These are phyloP conservation scores for Drosophila lacicola DNA, from an alignment of 2,888 invertebrate genomes.

Conservation along the genomic window DNA sequence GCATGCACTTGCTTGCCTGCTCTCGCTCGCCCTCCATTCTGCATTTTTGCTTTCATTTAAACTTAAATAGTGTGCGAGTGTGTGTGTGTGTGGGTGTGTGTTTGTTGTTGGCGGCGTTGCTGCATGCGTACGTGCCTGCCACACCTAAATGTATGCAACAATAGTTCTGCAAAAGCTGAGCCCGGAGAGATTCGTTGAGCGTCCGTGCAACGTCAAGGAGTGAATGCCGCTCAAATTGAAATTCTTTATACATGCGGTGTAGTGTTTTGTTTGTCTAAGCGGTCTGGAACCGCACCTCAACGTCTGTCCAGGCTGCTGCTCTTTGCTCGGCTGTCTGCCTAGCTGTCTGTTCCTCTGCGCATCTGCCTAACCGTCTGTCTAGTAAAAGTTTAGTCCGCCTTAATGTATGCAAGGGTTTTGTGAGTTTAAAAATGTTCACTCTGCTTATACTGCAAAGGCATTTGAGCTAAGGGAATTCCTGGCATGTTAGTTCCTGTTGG, in stretches of 20 bases:
- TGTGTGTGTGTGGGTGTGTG: slow-evolving; percentile 12
- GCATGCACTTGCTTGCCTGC: slow-evolving; percentile 23
- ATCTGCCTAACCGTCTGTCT: slow-evolving; percentile 10
- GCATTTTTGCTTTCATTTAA: slow-evolving; percentile 43
- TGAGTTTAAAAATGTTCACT: slow-evolving; percentile 49
- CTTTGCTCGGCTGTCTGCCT: slow-evolving; percentile 2
- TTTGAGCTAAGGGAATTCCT: slow-evolving; percentile 7
- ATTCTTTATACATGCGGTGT: slow-evolving; percentile 52
- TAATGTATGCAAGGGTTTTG: slow-evolving; percentile 64
- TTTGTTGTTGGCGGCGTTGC: slow-evolving; percentile 24
- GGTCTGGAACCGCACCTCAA: slow-evolving; percentile 13
- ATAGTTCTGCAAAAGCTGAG: slow-evolving; percentile 34
- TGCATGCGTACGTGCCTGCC: slow-evolving; percentile 68
- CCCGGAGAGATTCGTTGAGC: slow-evolving; percentile 10
- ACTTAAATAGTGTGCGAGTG: slow-evolving; percentile 40
- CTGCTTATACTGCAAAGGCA: slow-evolving; percentile 14
- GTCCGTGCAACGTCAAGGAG: slow-evolving; percentile 21
- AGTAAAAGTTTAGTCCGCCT: slow-evolving; percentile 45
- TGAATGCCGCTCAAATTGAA: slow-evolving; percentile 52
- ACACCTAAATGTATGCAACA: slow-evolving; percentile 73
- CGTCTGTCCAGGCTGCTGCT: neutral
- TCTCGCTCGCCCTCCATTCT: neutral
- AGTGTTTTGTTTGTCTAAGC: slow-evolving; percentile 48
- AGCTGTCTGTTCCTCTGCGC: neutral
- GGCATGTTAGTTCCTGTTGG: slow-evolving; percentile 6